Evolutionary conservation across 2,797 vertebrate genomes (phyloP), one percentile per base, ranked within the genome.

Genomic region (Echiichthys vipera): DNA sequence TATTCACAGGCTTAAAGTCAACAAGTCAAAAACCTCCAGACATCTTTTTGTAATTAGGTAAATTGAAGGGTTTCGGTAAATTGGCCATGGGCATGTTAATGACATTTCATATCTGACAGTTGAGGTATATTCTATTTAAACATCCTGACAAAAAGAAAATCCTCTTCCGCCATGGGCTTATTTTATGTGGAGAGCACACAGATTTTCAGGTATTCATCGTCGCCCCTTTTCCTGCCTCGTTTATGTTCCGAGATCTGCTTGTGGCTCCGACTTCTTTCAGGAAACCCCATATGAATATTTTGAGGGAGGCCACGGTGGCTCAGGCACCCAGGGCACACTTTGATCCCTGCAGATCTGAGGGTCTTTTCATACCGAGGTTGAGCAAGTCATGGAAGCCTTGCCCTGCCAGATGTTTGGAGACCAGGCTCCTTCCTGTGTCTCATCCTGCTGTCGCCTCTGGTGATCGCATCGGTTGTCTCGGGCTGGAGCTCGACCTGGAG

Each of bases 381-480:
- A 91, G 85, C 62, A 45, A 90, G 90, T 92, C 91, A 83, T 84
- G 85, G 88, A 90, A 92, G 88, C 87, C 79, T 85, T 87, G 87
- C 91, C 87, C 89, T 68, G 86, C 94, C 94, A 95, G 94, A 95
- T 95, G 94, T 94, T 91, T 91, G 83, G 88, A 93, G 92, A 91
- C 90, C 91, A 81, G 88, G 82, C 93, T 91, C 85, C 92, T 94
- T 94, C 92, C 94, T 94, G 93, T 84, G 84, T 94, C 91, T 93
- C 90, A 92, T 92, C 90, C 92, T 88, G 90, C 91, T 86, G 84
- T 91, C 86, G 88, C 93, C 93, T 80, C 89, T 84, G 89, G 92
- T 93, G 92, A 90, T 85, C 51, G 12, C 82, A 56, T 54, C 55
- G 46, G 56, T 85, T 82, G 75, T 83, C 65, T 69, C 13, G 24